Percentiles rank a stretch among this genome's conserved stretches.
Evolutionary conservation across 2,113 vertebrate species (phyloP).

Genomic region (Tragelaphus scriptus): DNA sequence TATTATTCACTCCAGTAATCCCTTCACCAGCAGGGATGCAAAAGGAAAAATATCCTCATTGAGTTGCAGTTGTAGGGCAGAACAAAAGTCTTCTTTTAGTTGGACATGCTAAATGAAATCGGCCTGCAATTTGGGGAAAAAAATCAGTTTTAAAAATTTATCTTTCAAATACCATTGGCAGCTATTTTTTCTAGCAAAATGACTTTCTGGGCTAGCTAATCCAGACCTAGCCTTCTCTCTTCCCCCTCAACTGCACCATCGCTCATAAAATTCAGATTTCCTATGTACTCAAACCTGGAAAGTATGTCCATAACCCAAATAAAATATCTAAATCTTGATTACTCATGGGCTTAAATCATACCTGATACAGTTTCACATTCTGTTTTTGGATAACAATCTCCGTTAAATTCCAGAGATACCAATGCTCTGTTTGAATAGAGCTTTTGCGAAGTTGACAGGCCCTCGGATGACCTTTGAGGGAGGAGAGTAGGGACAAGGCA

Average conservation of each 20-base stretch:
- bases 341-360: slow-evolving; percentile 4
- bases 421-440: slow-evolving; percentile 30
- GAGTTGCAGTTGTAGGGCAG: background rate
- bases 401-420: slow-evolving; percentile 21
- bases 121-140: background rate
- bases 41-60: background rate
- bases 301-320: slow-evolving; percentile 17
- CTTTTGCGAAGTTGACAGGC: slow-evolving; percentile 12
- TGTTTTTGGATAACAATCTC: slow-evolving; percentile 38
- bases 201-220: background rate
- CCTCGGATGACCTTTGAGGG: background rate
- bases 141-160: background rate
- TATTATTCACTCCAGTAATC: background rate
- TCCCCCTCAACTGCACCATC: background rate
- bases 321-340: slow-evolving; percentile 45
- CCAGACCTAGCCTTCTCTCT: background rate
- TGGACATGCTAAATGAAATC: background rate
- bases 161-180: background rate
- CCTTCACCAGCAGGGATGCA: background rate
- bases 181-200: background rate
- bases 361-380: background rate
- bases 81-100: background rate
- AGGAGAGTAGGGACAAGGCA: background rate
- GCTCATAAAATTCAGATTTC: slow-evolving; percentile 38
- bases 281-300: background rate